phyloP scores from a whole-genome alignment of 2,113 vertebrate genomes.

The Tonatia bakeri region DNA sequence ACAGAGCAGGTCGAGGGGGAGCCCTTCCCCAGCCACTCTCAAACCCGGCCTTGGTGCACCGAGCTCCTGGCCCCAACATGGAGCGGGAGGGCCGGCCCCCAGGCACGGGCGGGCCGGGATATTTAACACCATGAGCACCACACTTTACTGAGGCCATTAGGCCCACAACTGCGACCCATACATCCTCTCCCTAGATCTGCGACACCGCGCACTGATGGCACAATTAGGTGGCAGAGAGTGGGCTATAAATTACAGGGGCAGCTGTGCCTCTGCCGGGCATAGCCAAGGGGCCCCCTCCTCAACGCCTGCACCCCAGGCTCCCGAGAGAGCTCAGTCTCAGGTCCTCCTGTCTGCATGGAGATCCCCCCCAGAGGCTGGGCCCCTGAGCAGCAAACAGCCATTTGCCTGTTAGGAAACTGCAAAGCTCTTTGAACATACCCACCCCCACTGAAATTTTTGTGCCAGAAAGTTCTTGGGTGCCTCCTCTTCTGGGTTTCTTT shows the following conservation, averaged over 20 bases:
- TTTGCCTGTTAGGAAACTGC: neutral
- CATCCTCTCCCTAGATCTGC: conserved; percentile 76
- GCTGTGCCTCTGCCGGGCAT: neutral
- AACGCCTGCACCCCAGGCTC: neutral
- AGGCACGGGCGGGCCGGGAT: neutral
- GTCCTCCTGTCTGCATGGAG: neutral
- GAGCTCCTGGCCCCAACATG: neutral
- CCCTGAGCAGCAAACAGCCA: neutral
- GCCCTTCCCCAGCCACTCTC: neutral
- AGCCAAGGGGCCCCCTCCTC: neutral
- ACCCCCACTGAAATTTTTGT: accelerated
- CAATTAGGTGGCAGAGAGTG: conserved; percentile 79
- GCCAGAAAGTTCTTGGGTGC: neutral
- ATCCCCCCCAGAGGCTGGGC: neutral
- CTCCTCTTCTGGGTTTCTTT: neutral
- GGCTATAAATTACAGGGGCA: conserved; percentile 76
- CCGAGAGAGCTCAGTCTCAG: neutral
- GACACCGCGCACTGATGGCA: conserved; percentile 73
- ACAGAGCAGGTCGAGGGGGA: neutral
- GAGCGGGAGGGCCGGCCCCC: neutral
- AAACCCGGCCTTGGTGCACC: conserved; percentile 46
- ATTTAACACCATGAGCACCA: conserved; percentile 75
- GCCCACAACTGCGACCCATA: conserved; percentile 74
- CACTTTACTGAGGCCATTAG: conserved; percentile 79
- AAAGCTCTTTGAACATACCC: neutral